Evolutionary conservation across 1,140 invertebrate species (phyloP), one percentile per base, ranked within the genome.

Genomic region (Bombus fervidus): DNA sequence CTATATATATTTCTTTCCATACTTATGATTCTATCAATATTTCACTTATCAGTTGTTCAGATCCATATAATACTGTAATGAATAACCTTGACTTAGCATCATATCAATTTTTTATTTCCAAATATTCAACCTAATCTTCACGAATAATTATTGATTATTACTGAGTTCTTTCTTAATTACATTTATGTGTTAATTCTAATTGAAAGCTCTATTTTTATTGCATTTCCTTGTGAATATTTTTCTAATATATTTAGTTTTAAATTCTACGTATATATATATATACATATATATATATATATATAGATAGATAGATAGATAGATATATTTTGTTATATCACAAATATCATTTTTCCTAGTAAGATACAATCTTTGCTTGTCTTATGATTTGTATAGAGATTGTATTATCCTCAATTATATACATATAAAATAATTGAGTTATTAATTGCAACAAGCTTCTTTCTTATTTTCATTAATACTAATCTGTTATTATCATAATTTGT

Each of bases 1-100:
- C 83, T 93, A 91, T 86, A 68, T 83, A 87, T 82, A 74, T 82
- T 89, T 85, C 90, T 91, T 86, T 87, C 85, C 91, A 92, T 92
- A 89, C 79, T 91, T 76, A 87, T 47, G 68, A 77, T 84, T 76
- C 76, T 87, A 89, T 57, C 74, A 71, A 78, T 68, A 66, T 73
- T 72, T 77, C 74, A 68, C 78, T 90, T 82, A 85, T 90, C 76
- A 79, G 78, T 87, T 79, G 80, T 77, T 86, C 41, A 83, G 75
- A 66, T 72, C 71, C 68, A 69, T 77, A 85, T 79, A 81, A 90
- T 90, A 87, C 73, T 82, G 78, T 85, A 85, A 89, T n/a, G 73
- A 80, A 85, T 57, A 86, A 88, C 66, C 76, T 75, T 88, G 39
- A 68, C 80, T 84, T 81, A 85, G 79, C 66, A 74, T 68, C 71